Percentiles rank a stretch among this genome's conserved stretches.
phyloP scores from a whole-genome alignment of 1,140 invertebrate genomes.

The Samia ricini region DNA sequence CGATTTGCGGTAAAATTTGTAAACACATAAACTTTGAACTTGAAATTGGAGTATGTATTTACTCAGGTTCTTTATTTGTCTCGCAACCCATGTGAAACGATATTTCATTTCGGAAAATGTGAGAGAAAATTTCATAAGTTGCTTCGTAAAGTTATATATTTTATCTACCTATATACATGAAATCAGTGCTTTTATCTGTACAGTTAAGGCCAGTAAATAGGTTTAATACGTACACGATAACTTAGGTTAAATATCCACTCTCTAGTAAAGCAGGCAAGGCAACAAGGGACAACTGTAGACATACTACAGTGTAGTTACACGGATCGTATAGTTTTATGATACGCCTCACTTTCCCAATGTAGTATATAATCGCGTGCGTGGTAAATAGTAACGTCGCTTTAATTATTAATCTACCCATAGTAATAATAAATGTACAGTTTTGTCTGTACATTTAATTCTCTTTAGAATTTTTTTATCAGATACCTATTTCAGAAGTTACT shows the following conservation, averaged over 20 bases:
- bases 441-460: too few species aligned
- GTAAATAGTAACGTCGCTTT: neutral
- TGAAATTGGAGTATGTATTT: too few species aligned
- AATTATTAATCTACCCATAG: too few species aligned
- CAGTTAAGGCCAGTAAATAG: neutral
- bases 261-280: neutral
- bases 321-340: conserved; percentile 8
- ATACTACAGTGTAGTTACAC: conserved; percentile 4
- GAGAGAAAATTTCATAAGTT: neutral
- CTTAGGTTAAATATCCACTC: neutral
- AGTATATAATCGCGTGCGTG: neutral
- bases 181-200: neutral
- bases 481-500: too few species aligned
- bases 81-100: too few species aligned
- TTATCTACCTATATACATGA: neutral
- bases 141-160: neutral
- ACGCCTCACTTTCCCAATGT: neutral
- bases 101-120: too few species aligned
- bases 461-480: too few species aligned
- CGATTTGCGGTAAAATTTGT: too few species aligned
- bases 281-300: neutral
- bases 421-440: too few species aligned
- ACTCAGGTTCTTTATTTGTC: too few species aligned
- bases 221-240: neutral
- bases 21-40: too few species aligned